phyloP scores from a whole-genome alignment of 1,140 invertebrate species.

The Dufourea novaeangliae region DNA sequence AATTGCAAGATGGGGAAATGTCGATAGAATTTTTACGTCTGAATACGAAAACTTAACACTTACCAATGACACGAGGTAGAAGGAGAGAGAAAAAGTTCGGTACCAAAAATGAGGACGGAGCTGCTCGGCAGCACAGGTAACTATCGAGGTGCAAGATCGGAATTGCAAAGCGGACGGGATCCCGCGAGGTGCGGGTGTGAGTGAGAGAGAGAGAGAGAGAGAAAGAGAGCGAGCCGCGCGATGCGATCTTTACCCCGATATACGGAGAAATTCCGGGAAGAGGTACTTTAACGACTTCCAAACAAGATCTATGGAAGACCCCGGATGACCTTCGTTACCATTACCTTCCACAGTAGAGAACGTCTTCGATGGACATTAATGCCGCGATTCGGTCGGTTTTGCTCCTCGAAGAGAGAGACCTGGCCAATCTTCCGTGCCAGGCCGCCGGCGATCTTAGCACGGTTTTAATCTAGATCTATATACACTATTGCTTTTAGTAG shows the following conservation, averaged over 20 bases:
- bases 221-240: slow-evolving; percentile 60
- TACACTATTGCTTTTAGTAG: slow-evolving; percentile 7
- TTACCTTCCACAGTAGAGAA: slow-evolving; percentile 68
- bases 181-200: slow-evolving; percentile 60
- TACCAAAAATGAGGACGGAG: slow-evolving; percentile 73
- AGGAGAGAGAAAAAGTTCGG: slow-evolving; percentile 26
- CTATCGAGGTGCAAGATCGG: slow-evolving; percentile 81
- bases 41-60: too few relatives aligned
- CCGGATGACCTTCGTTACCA: slow-evolving; percentile 75
- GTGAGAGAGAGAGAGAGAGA: slow-evolving; percentile 30
- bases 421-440: not conserved
- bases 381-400: slow-evolving; percentile 21
- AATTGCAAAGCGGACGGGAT: slow-evolving; percentile 80
- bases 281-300: slow-evolving; percentile 80
- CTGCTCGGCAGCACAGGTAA: slow-evolving; percentile 70
- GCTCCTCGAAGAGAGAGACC: slow-evolving; percentile 22
- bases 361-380: slow-evolving; percentile 53
- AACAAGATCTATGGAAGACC: slow-evolving; percentile 80
- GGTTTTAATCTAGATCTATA: slow-evolving; percentile 21
- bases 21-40: too few relatives aligned
- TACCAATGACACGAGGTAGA: not conserved
- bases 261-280: slow-evolving; percentile 79
- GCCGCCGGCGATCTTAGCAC: not conserved
- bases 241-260: slow-evolving; percentile 79
- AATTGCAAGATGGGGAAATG: too few relatives aligned